A percentile compares a stretch with the other conserved stretches of the same genome.
Conservation (phyloP, 2,797 vertebrate genomes). For the Syngnathus acus region DNA sequence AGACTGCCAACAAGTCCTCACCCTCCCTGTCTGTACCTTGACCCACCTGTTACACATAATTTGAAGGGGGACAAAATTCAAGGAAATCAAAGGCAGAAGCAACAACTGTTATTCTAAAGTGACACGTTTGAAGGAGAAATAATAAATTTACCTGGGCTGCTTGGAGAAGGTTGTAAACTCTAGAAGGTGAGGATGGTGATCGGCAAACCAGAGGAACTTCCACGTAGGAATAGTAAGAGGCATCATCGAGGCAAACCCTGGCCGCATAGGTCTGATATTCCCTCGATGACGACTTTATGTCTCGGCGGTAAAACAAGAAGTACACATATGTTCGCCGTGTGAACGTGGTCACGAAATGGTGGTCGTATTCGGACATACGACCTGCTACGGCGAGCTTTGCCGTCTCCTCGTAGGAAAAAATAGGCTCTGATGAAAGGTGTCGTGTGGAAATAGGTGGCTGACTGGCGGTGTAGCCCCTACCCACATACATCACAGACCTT, state of each 20-base stretch:
- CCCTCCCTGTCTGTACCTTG: constrained; percentile 35
- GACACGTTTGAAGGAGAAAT: background rate
- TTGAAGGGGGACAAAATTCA: background rate
- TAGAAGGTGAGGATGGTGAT: constrained; percentile 34
- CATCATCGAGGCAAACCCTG: constrained; percentile 85
- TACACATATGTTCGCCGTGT: constrained; percentile 75
- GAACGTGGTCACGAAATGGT: constrained; percentile 87
- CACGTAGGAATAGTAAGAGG: constrained; percentile 92
- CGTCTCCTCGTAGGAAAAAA: constrained; percentile 93
- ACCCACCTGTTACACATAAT: constrained; percentile 56
- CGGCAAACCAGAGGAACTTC: constrained; percentile 85
- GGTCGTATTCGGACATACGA: constrained; percentile 89
- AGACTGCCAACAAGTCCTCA: constrained; percentile 82
- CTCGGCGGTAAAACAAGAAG: constrained; percentile 89
- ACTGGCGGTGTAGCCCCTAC: constrained; percentile 87
- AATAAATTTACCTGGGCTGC: constrained; percentile 73
- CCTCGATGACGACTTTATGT: constrained; percentile 82
- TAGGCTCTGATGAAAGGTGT: constrained; percentile 76
- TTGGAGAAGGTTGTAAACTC: constrained; percentile 80
- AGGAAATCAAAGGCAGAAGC: background rate
- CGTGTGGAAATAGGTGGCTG: constrained; percentile 93
- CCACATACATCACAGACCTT: constrained; percentile 84
- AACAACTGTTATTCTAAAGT: background rate
- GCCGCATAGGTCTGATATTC: constrained; percentile 90
- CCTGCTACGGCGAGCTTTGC: constrained; percentile 87